phyloP scores from a whole-genome alignment of 2,113 vertebrate genomes.

The Ceyx melanurus region DNA sequence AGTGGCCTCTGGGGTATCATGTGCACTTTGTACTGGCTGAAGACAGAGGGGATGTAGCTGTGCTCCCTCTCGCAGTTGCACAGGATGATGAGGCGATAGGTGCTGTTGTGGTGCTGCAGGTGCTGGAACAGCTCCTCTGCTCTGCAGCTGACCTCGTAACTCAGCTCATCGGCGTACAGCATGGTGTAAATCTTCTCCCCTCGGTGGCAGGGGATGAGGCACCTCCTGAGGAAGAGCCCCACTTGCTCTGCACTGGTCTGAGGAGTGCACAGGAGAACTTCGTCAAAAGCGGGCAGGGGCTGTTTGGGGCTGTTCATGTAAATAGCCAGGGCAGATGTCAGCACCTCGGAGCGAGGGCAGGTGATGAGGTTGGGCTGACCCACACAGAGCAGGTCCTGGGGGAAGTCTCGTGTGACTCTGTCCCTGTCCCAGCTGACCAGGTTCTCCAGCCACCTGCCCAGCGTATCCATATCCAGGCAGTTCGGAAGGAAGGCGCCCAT shows the following conservation, averaged over 20 bases:
- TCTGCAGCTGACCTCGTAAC: conserved; percentile 86
- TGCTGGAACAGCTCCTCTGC: conserved; percentile 84
- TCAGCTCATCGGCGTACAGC: conserved; percentile 86
- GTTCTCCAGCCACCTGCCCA: conserved; percentile 80
- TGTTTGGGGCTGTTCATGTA: conserved; percentile 84
- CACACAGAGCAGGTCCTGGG: conserved; percentile 68
- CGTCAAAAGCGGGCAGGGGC: conserved; percentile 86
- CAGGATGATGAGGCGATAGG: conserved; percentile 85
- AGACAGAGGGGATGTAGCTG: conserved; percentile 88
- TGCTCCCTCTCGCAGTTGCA: conserved; percentile 88
- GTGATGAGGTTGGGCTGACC: conserved; percentile 88
- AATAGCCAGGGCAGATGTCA: conserved; percentile 84
- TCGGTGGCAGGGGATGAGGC: conserved; percentile 72
- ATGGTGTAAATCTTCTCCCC: conserved; percentile 85
- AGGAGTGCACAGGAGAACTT: conserved; percentile 89
- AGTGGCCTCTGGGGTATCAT: conserved; percentile 79
- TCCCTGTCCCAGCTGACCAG: conserved; percentile 60
- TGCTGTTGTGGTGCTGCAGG: conserved; percentile 69
- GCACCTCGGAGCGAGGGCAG: conserved; percentile 83
- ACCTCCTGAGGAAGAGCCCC: conserved; percentile 88
- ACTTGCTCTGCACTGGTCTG: conserved; percentile 85
- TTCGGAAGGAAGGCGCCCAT: conserved; percentile 77
- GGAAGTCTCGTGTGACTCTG: conserved; percentile 72
- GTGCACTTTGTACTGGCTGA: conserved; percentile 87
- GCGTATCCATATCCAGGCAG: conserved; percentile 80